Evolutionary conservation across 2,797 vertebrate species (phyloP).

Genomic region (Sciurus carolinensis): DNA sequence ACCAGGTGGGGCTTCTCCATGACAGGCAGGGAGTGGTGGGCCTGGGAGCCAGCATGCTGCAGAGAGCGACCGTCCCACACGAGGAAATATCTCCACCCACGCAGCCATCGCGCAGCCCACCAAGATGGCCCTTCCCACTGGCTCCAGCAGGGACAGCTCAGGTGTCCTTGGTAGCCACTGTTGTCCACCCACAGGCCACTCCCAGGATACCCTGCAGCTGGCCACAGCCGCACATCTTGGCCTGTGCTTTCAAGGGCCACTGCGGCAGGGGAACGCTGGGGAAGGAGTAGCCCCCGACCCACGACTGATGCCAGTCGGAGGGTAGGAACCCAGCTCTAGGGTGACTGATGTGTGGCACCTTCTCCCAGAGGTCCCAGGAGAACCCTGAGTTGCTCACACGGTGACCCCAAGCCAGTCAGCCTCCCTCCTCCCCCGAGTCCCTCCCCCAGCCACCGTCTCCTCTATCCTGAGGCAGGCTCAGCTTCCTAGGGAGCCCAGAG

Average conservation of each 20-base stretch:
- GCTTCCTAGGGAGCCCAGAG: background rate
- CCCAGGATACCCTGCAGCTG: background rate
- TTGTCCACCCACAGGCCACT: background rate
- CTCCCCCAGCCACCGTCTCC: background rate
- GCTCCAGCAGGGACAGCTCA: background rate
- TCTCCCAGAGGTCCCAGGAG: background rate
- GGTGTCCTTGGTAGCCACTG: fast-evolving
- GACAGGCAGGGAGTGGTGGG: background rate
- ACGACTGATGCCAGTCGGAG: background rate
- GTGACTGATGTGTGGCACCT: background rate
- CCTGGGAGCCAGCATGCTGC: background rate
- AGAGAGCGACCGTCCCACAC: background rate
- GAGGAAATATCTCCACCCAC: background rate
- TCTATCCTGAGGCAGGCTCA: background rate
- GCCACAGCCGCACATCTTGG: background rate
- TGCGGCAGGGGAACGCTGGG: background rate
- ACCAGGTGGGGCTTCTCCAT: background rate
- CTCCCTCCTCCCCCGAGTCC: background rate
- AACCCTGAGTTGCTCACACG: background rate
- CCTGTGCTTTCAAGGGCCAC: background rate
- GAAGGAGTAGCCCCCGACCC: background rate
- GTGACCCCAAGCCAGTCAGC: background rate
- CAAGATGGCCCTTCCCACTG: fast-evolving
- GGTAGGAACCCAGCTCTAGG: background rate
- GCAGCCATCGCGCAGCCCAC: background rate